Evolutionary conservation across 2,797 vertebrate species (phyloP).

Genomic region (Crenuchus spilurus): DNA sequence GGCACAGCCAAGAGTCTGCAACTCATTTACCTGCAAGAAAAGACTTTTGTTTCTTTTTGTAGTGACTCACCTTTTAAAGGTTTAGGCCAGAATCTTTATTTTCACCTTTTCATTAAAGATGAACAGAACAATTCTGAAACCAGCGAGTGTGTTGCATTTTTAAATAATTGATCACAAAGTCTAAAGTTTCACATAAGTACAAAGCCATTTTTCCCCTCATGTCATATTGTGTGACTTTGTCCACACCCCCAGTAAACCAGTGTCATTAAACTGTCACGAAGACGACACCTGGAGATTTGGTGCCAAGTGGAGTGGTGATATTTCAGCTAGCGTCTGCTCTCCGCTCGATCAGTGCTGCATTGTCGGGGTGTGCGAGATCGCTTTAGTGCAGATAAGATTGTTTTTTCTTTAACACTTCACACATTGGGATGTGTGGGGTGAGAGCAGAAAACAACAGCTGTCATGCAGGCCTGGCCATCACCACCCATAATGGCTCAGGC

Average conservation of each 20-base stretch:
- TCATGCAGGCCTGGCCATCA: slow-evolving; percentile 76
- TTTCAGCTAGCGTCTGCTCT: slow-evolving; percentile 14
- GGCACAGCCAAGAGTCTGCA: slow-evolving; percentile 3
- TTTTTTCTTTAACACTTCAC: slow-evolving; percentile 60
- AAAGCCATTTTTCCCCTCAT: not conserved
- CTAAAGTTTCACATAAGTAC: not conserved
- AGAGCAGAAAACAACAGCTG: slow-evolving; percentile 77
- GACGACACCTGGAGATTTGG: not conserved
- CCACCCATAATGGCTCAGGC: slow-evolving; percentile 82
- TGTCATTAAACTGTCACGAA: not conserved
- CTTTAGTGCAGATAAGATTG: slow-evolving; percentile 21
- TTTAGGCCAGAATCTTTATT: not conserved
- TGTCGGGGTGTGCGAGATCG: slow-evolving; percentile 13
- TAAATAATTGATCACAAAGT: too few species aligned
- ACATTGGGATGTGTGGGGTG: slow-evolving; percentile 61
- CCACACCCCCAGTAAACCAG: not conserved
- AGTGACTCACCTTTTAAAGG: not conserved
- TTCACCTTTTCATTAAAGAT: not conserved
- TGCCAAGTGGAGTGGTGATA: not conserved
- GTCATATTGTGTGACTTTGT: not conserved
- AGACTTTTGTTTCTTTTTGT: not conserved
- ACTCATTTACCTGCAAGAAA: slow-evolving; percentile 13
- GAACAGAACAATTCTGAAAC: too few species aligned
- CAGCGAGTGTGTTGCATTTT: too few species aligned
- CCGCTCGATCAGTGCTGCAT: slow-evolving; percentile 1